phyloP scores from a whole-genome alignment of 1,140 invertebrate genomes.

The Colletes gigas region DNA sequence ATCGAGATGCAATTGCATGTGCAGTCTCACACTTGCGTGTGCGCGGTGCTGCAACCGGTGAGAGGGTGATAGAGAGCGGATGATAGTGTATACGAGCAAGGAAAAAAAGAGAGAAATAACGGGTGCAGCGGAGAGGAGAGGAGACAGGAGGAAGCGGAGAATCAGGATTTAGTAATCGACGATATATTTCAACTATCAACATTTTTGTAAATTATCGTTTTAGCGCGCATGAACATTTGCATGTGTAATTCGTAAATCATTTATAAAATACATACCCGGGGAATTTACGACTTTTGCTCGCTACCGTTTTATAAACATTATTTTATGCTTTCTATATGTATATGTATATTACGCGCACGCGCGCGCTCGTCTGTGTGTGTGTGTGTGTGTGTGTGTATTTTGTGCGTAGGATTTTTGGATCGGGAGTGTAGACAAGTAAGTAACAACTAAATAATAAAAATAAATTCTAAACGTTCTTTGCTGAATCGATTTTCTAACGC shows the following conservation, averaged over 20 bases:
- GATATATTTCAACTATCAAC: constrained; percentile 52
- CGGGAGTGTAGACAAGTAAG: too few relatives aligned
- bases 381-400: neutral
- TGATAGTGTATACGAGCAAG: neutral
- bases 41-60: constrained; percentile 32
- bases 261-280: constrained; percentile 26
- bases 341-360: too few relatives aligned
- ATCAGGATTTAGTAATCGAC: constrained; percentile 47
- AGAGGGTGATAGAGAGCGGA: neutral
- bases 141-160: constrained; percentile 41
- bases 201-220: constrained; percentile 53
- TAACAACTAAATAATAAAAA: too few relatives aligned
- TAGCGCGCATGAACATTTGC: constrained; percentile 32
- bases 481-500: too few relatives aligned
- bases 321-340: neutral
- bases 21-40: constrained; percentile 61
- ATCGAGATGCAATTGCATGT: constrained; percentile 69
- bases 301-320: constrained; percentile 23
- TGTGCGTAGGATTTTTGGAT: neutral
- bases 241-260: constrained; percentile 49
- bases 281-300: constrained; percentile 37
- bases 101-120: neutral
- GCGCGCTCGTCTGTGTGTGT: neutral
- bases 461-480: too few relatives aligned
- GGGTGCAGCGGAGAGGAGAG: neutral